Base-by-base conservation (phyloP, 2,113 vertebrate species). In the Macrotus californicus region DNA sequence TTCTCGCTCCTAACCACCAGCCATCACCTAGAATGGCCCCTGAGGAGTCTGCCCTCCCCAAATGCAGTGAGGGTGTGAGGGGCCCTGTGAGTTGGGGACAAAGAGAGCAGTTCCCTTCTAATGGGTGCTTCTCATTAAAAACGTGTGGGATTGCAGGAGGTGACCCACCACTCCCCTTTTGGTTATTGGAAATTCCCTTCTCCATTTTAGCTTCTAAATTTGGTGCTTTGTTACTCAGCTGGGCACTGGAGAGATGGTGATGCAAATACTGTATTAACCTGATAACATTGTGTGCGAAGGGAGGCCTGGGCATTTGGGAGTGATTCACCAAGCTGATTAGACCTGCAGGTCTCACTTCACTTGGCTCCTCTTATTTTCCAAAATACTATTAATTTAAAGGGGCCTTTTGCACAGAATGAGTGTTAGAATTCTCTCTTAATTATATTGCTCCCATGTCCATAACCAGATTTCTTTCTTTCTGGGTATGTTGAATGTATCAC, bases 251-350 rank as follows among this genome's bases (percentile, higher is more conserved):
- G 93, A 93, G 89, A 91, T 83, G 85, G 52, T 93, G 97, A 97
- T 97, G 97, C 94, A 93, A 97, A 95, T 6, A 7, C 86, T 84
- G 97, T 16, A 5, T 80, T 69, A 96, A 70, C 26, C 92, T 82
- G 96, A 97, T 98, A 97, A 98, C 97, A 97, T 92, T 97, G 97
- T 98, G 94, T 98, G 91, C 4, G 1, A 97, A 87, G 96, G 85
- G 94, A 97, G 86, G 79, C 95, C 93, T 66, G 91, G 89, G 89
- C 39, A 0, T 94, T 97, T 61, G n/a, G n/a, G 95, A 93, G 87
- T 97, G 97, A 97, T 95, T 98, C 91, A 82, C 89, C 67, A 79
- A 46, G 89, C 93, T 92, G 81, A 93, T 94, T 84, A 95, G 93
- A 95, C 96, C 64, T 93, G 90, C 81, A 52, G 48, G 34, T 21